Evolutionary conservation across 1,140 invertebrate genomes (phyloP), one percentile per base, ranked within the genome.

Genomic region (Drosophila sechellia): DNA sequence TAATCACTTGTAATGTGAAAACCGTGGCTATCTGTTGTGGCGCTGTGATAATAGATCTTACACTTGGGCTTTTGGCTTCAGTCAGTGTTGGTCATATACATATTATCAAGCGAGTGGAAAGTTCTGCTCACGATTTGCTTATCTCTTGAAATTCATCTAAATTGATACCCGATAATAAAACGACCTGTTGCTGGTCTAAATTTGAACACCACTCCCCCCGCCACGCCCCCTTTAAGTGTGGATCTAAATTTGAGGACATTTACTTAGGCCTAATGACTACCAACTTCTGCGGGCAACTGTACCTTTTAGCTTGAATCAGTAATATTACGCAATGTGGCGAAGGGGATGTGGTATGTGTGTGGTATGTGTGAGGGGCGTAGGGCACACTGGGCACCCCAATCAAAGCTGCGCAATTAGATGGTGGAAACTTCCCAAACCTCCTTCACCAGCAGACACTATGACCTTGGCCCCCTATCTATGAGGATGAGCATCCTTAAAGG

Each of bases 91-190:
- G 31, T 11, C 17, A 10, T 34, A 17, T 61, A 40, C 10, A 12
- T 25, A 57, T 40, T 49, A 69, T 70, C 50, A 59, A 50, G 40
- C 34, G 25, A 72, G 34, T 60, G 55, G 69, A 72, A 72, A 59
- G 10, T 72, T 72, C 46, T 60, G 17, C 20, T 37, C 4, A 17
- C 46, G 25, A 34, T 45, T 39, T 59, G 48, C 68, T 53, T 72
- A 60, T 72, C 55, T 71, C 6, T 52, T 39, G 17, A 43, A 50
- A 58, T 20, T 72, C 53, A 59, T 53, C 34, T 10, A 52, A 72
- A 43, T 56, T 72, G 46, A 60, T 35, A 60, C 25, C 11, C 25
- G 55, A 52, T 71, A 71, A 72, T 69, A 46, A 46, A 31, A 6
- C 17, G 4, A 43, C 10, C 12, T 15, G 20, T 17, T 20, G 5